Conservation (phyloP, 2,888 invertebrate genomes). For the Apodemia mormo region DNA sequence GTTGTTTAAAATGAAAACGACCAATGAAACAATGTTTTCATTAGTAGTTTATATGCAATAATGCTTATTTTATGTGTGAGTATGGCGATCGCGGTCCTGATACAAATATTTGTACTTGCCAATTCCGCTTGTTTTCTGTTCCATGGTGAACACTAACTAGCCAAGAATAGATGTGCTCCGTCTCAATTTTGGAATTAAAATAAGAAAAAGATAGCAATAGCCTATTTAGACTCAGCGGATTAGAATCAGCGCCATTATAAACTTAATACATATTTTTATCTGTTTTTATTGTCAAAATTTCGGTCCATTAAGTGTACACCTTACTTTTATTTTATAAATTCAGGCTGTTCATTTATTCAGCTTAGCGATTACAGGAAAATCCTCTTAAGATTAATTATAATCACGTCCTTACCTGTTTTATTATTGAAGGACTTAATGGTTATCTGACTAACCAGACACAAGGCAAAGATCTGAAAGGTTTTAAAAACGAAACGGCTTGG, state of each 20-base stretch:
- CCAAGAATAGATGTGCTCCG: too few relatives aligned
- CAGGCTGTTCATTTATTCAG: slow-evolving; percentile 1
- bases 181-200: neutral
- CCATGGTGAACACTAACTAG: too few relatives aligned
- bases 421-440: slow-evolving; percentile 4
- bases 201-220: neutral
- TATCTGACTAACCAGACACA: neutral
- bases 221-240: neutral
- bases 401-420: neutral
- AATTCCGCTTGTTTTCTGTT: too few relatives aligned
- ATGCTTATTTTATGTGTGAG: too few relatives aligned
- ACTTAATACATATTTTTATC: neutral
- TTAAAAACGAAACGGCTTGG: neutral
- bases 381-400: slow-evolving; percentile 6
- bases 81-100: too few relatives aligned
- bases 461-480: neutral
- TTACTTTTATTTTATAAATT: neutral
- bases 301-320: neutral
- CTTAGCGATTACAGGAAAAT: slow-evolving; percentile 9
- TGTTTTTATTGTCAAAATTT: neutral
- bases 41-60: too few relatives aligned
- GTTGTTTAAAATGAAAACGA: too few relatives aligned
- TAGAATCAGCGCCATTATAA: neutral
- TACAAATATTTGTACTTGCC: too few relatives aligned
- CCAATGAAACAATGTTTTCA: too few relatives aligned